Base-by-base conservation (phyloP, 2,113 vertebrate genomes). In the Ptyas mucosa region DNA sequence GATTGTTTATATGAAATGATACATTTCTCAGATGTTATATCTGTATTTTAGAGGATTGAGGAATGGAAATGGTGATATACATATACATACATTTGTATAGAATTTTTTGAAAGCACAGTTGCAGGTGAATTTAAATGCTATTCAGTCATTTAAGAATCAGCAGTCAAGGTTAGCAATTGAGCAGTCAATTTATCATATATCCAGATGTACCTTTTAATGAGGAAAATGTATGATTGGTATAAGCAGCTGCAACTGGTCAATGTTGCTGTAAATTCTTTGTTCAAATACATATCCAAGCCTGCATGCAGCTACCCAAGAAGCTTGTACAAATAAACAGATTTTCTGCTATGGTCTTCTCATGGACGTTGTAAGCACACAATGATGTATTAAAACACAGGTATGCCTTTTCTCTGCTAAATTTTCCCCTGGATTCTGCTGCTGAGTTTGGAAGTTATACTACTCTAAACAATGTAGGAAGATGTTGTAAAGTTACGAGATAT, bases 21-120 rank as follows among this genome's bases (percentile, higher is more conserved):
- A 89, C 58, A 54, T 89, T 92, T 81, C 34, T 49, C 51, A 89
- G 91, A 88, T 81, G 51, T 89, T 89, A 24, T 89, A 75, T 89
- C 51, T 29, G 23, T 81, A 46, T 89, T 89, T 49, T 69, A 75
- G 87, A 92, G 23, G 24, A 18, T 46, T 75, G 51, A 91, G 85
- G n/a, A 91, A 85, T 92, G 87, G 34, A 61, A 92, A 43, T 64
- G 4, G 34, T 69, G 34, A 52, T 53, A 91, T 57, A 54, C 43
- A 46, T 46, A 85, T 46, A 57, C 9, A 57, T 81, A 39, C 52
- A 75, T 39, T 18, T 54, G 15, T 39, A 54, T 53, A 52, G n/a
- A 75, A 4, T 69, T 89, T 88, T 26, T 61, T 26, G 43, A 88
- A 55, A 69, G 52, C 58, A 23, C 29, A 46, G 26, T 8, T 43